Conservation (phyloP, 2,888 invertebrate genomes). For the Rhingia campestris region DNA sequence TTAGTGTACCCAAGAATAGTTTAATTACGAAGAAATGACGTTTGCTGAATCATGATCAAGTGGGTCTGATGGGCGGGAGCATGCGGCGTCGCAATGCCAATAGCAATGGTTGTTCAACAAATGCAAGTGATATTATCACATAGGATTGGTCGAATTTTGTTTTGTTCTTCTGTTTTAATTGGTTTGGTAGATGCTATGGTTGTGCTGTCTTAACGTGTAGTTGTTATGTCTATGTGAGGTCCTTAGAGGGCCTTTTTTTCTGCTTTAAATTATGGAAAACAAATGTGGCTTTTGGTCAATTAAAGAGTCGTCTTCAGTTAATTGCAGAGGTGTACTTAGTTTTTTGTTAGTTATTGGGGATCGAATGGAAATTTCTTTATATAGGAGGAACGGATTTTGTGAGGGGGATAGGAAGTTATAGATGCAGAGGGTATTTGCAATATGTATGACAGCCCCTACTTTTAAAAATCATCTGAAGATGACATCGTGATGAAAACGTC, state of each 20-base stretch:
- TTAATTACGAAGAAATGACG: constrained; percentile 82
- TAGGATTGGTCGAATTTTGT: constrained; percentile 43
- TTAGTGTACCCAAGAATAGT: constrained; percentile 80
- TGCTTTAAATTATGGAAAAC: too few relatives aligned
- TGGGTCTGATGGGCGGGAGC: constrained; percentile 19
- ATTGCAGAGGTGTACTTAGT: too few relatives aligned
- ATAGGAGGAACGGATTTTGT: too few relatives aligned
- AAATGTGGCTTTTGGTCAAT: too few relatives aligned
- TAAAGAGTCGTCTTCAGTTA: too few relatives aligned
- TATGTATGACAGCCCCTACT: too few relatives aligned
- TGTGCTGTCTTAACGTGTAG: not conserved
- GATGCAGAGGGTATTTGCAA: too few relatives aligned
- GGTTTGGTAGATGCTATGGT: not conserved
- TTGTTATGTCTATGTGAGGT: not conserved
- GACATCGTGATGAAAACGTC: too few relatives aligned
- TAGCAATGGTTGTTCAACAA: constrained; percentile 67
- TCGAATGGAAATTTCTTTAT: too few relatives aligned
- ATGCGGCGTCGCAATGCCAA: constrained; percentile 55
- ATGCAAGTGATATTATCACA: constrained; percentile 73
- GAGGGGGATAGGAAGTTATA: too few relatives aligned
- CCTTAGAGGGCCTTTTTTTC: not conserved
- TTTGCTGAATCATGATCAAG: constrained; percentile 80
- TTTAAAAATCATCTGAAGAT: too few relatives aligned
- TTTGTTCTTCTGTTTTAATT: constrained; percentile 7
- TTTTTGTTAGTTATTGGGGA: too few relatives aligned